Evolutionary conservation across 2,888 invertebrate genomes (phyloP).

Genomic region (Vannuccia rotundouncinata): DNA sequence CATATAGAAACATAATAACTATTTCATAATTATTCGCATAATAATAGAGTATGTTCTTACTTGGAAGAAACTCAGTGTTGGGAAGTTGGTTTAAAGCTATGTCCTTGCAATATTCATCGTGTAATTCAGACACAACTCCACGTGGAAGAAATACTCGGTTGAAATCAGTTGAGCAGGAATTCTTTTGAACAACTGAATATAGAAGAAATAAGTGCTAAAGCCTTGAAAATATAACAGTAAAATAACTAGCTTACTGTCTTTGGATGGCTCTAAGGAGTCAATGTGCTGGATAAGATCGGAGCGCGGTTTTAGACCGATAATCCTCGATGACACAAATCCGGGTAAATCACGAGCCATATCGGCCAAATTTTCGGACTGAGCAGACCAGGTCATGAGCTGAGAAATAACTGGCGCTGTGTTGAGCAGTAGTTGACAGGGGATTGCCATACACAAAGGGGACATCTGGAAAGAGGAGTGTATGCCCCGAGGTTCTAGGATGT

Average conservation of each 20-base stretch:
- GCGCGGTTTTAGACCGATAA: conserved; percentile 68
- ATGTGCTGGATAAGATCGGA: conserved; percentile 33
- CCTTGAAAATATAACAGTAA: no score
- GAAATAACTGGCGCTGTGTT: conserved; percentile 12
- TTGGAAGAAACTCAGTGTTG: not conserved
- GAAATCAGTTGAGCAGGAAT: not conserved
- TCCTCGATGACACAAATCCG: conserved; percentile 77
- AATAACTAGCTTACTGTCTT: not conserved
- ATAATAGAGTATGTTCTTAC: no score
- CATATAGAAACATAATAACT: no score
- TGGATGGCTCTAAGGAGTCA: not conserved
- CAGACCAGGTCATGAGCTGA: not conserved
- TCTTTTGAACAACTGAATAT: not conserved
- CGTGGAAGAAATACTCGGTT: not conserved
- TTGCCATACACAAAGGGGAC: conserved; percentile 63
- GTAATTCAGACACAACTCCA: not conserved
- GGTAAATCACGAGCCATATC: conserved; percentile 67
- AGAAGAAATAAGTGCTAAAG: no score
- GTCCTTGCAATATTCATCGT: not conserved
- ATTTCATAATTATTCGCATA: no score
- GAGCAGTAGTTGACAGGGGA: conserved; percentile 63
- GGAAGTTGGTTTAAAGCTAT: not conserved
- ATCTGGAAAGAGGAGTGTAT: conserved; percentile 77
- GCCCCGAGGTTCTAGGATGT: conserved; percentile 90
- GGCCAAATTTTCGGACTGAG: conserved; percentile 53